Evolutionary conservation across 2,888 invertebrate species (phyloP).

Genomic region (Drosophila formosana): DNA sequence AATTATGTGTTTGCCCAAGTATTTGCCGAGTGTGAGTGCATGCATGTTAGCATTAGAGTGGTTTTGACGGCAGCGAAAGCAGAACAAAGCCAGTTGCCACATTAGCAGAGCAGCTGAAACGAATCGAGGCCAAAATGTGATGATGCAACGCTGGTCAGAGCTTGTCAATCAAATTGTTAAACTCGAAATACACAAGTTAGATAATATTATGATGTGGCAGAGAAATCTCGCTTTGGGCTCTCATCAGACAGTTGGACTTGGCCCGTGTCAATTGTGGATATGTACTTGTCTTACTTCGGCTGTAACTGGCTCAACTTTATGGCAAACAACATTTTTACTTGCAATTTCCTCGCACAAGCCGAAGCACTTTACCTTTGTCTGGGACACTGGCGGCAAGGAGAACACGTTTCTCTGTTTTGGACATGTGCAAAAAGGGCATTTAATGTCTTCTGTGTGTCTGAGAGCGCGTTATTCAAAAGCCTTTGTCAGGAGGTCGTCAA

Average conservation of each 20-base stretch:
- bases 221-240: background rate
- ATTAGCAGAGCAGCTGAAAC: conserved; percentile 14
- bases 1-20: conserved; percentile 80
- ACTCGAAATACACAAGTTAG: no score
- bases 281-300: background rate
- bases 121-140: conserved; percentile 5
- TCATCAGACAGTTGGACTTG: background rate
- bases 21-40: conserved; percentile 40
- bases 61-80: conserved; percentile 12
- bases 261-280: background rate
- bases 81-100: conserved; percentile 18
- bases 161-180: conserved; percentile 7
- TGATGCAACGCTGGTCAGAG: background rate
- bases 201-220: background rate
- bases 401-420: conserved; percentile 65
- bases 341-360: background rate
- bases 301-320: background rate
- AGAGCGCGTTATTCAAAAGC: conserved; percentile 45
- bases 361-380: conserved; percentile 69
- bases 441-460: conserved; percentile 55
- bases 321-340: background rate
- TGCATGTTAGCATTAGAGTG: conserved; percentile 36
- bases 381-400: conserved; percentile 17
- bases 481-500: conserved; percentile 60
- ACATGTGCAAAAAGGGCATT: conserved; percentile 69